Base-by-base conservation (phyloP, 92 coral and sea anemone species). In the Scolanthus callimorphus region DNA sequence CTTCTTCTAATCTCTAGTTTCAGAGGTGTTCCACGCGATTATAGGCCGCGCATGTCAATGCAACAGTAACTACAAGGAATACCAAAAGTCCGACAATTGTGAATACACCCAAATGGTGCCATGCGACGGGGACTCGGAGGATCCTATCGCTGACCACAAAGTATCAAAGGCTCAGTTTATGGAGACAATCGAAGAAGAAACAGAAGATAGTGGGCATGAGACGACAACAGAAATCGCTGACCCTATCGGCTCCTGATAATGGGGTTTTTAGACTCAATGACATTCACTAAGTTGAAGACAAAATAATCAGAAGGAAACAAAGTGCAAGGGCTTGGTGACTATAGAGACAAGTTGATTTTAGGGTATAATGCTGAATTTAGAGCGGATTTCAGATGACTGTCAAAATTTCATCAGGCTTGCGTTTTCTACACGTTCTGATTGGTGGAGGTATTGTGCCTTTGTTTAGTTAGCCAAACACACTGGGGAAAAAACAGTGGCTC, bases 71-170 rank as follows among this genome's bases (percentile, higher is more conserved):
- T 63, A 57, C 23, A 48, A 62, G 27, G 54, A 68, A 10, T 79
- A 60, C 41, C 72, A 71, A 20, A 26, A 52, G 41, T 64, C 85
- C 28, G 69, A 79, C 25, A 63, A 62, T 49, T 87, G 95, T 24
- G 89, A 87, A 59, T 87, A 87, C 71, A 69, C 90, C 22, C 90
- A 85, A 34, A 67, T 87, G 83, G 65, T 87, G 25, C 84, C 90
- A 20, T 87, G 90, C 52, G 95, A 86, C 38, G 65, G 51, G 39
- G 95, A 60, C 25, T 65, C 51, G 0, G 84, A 57, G 65, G 82
- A 77, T 23, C 60, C 81, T 39, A 68, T 64, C 48, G 57, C 74
- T 68, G 74, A 68, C 74, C 44, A 57, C 43, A 68, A 46, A 51
- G 45, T 39, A 53, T 53, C 73, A 11, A 67, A 57, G 74, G 9